Evolutionary conservation across 2,797 vertebrate species (phyloP).

Genomic region (Sebastes matsubarae): DNA sequence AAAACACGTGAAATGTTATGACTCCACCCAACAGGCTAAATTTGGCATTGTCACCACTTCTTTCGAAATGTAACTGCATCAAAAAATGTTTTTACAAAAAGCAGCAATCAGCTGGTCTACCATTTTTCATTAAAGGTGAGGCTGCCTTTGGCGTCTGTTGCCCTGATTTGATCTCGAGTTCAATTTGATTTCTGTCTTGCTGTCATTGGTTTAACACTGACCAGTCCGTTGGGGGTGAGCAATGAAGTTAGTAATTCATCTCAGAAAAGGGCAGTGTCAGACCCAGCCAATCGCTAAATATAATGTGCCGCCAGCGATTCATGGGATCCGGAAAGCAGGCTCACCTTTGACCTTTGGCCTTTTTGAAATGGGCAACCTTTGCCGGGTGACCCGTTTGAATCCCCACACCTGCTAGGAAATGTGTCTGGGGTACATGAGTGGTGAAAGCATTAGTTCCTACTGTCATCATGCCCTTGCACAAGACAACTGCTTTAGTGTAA

Average conservation of each 20-base stretch:
- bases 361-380: conserved; percentile 56
- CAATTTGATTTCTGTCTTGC: conserved; percentile 72
- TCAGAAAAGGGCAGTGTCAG: conserved; percentile 67
- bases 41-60: not conserved
- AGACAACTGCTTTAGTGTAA: not conserved
- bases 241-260: conserved; percentile 74
- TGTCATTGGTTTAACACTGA: conserved; percentile 68
- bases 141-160: conserved; percentile 56
- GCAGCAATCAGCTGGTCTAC: conserved; percentile 17
- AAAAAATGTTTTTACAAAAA: not conserved
- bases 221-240: conserved; percentile 52
- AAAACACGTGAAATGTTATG: not conserved
- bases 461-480: conserved; percentile 20
- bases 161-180: conserved; percentile 67
- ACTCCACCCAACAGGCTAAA: not conserved
- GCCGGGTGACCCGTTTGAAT: conserved; percentile 52
- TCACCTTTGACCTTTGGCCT: conserved; percentile 57
- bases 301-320: conserved; percentile 59
- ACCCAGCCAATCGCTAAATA: conserved; percentile 60
- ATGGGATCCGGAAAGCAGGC: conserved; percentile 43
- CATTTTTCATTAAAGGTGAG: conserved; percentile 59
- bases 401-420: conserved; percentile 29
- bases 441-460: conserved; percentile 1
- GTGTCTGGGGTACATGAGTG: conserved; percentile 22
- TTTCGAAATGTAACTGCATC: not conserved